Base-by-base conservation (phyloP, 2,888 invertebrate species). In the Epistrophe eligans region DNA sequence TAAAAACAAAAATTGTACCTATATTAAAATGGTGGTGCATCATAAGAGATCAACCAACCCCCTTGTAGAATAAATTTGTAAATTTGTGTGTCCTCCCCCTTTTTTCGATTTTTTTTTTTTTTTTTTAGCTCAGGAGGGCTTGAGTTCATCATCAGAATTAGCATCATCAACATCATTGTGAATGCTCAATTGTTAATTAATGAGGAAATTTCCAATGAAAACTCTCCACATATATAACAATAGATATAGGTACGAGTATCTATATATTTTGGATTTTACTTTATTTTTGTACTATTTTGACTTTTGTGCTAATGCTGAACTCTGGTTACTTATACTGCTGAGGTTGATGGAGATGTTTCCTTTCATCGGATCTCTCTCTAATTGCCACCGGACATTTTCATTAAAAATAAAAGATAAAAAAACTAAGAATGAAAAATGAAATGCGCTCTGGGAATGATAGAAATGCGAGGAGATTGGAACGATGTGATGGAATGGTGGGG, bases 161-260 rank as follows among this genome's bases (percentile, higher is more conserved):
- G n/a, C 73, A 66, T 48, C 66, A 48, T 43, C 38, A 38, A 15
- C 43, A 62, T 43, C 43, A 77, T 70, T 85, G 85, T 74, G 70
- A 87, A 48, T 43, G 76, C 87, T 83, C 87, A 83, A 83, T 87
- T 74, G 79, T 48, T 87, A 87, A 87, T 87, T 87, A 87, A 87
- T 83, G 87, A 79, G 87, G 87, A 87, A 87, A 83, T 79, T 87
- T 87, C 83, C 87, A 87, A 87, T 87, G 83, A 87, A 87, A 87
- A 76, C 77, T 83, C 82, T 77, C 64, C 19, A 13, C 32, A 55
- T 32, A 3, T 24, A 52, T 24, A 52, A 8, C 4, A 32, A n/a
- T n/a, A n/a, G n/a, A n/a, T n/a, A n/a, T n/a, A 15, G 6, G 4
- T 24, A 3, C 24, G n/a, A 15, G 32, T 24, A 10, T 35, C 13